Percentiles rank a stretch among this genome's conserved stretches.
These are phyloP conservation scores for Ursus arctos DNA, from an alignment of 2,113 vertebrate genomes.

Conservation along the genomic window DNA sequence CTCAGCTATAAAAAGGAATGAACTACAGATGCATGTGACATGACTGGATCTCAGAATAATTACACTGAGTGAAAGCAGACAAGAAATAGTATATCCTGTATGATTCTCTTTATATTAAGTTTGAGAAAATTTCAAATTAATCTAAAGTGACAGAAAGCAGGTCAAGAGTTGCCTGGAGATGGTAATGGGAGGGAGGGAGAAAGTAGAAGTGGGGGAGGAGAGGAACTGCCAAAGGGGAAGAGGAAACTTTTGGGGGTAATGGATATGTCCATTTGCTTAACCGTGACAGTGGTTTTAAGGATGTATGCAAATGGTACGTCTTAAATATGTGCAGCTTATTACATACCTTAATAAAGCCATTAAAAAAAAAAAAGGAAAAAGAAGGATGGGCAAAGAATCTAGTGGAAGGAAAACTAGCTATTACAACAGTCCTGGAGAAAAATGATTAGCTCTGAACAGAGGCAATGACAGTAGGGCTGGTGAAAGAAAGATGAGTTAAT, in stretches of 20 bases:
- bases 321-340: not conserved
- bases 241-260: not conserved
- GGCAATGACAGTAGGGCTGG: not conserved
- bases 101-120: not conserved
- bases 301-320: not conserved
- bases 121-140: not conserved
- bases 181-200: too few relatives aligned
- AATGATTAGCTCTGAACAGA: not conserved
- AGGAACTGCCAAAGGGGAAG: not conserved
- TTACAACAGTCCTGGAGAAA: not conserved
- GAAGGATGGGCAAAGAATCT: not conserved
- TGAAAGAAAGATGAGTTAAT: not conserved
- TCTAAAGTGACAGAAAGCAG: not conserved
- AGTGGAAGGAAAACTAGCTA: not conserved
- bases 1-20: not conserved
- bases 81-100: not conserved
- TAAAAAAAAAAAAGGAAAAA: not conserved
- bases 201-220: too few relatives aligned
- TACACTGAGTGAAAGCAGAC: not conserved
- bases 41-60: not conserved
- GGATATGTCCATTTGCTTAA: not conserved
- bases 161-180: not conserved
- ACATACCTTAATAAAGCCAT: not conserved
- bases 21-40: not conserved
- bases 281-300: not conserved